Evolutionary conservation across 2,113 vertebrate species (phyloP).

Genomic region (Indri indri): DNA sequence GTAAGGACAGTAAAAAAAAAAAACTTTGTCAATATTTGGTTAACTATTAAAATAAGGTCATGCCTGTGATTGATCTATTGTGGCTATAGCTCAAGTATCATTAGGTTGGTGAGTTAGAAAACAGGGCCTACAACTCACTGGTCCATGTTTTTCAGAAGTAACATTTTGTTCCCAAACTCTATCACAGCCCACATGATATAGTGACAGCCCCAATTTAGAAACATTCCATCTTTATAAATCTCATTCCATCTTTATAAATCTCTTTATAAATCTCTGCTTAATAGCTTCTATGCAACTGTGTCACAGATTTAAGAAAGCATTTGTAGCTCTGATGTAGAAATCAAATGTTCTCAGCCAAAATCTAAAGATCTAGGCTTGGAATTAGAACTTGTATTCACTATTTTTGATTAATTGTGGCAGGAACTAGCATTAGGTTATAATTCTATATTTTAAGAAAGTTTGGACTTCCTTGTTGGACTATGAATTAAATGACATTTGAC

Average conservation of each 20-base stretch:
- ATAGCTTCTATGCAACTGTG: not conserved
- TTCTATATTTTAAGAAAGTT: slow-evolving; percentile 9
- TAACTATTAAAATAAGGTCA: not conserved
- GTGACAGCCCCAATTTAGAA: not conserved
- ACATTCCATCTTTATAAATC: not conserved
- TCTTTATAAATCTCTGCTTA: not conserved
- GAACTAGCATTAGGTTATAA: not conserved
- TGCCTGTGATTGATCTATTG: not conserved
- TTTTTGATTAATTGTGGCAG: not conserved
- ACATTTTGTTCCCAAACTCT: not conserved
- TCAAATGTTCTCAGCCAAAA: not conserved
- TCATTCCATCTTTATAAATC: not conserved
- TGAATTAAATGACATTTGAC: slow-evolving; percentile 4
- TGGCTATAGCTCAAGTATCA: not conserved
- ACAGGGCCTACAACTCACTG: not conserved
- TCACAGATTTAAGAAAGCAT: not conserved
- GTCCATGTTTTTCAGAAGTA: not conserved
- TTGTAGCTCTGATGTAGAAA: not conserved
- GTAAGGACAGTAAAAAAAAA: not conserved
- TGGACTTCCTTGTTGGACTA: not conserved
- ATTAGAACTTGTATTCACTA: not conserved
- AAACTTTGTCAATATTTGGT: not conserved
- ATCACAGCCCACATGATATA: not conserved
- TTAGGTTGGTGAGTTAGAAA: not conserved
- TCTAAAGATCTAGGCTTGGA: not conserved